Evolutionary conservation across 1,140 invertebrate genomes (phyloP).

Genomic region (Physella acuta): DNA sequence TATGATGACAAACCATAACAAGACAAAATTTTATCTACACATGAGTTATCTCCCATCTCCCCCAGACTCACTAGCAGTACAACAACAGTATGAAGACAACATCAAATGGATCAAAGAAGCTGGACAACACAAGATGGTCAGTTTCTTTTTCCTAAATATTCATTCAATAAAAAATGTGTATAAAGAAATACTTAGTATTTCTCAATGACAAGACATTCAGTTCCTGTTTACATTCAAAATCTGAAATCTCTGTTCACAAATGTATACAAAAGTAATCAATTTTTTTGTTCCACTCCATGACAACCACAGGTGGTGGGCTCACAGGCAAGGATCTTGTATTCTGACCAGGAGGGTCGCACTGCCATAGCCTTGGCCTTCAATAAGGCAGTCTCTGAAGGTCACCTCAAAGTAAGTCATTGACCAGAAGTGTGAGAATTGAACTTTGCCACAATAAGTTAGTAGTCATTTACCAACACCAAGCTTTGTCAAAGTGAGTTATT

Average conservation of each 20-base stretch:
- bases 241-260: no score
- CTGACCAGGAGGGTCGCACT: constrained; percentile 66
- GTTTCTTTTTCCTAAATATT: constrained; percentile 3
- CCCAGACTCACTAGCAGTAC: no score
- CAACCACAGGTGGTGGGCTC: constrained; percentile 65
- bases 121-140: constrained; percentile 65
- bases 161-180: no score
- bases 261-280: no score
- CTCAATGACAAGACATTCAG: no score
- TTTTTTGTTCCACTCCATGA: no score
- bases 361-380: constrained; percentile 69
- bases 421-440: no score
- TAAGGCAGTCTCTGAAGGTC: constrained; percentile 62
- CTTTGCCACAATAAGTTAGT: no score
- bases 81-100: constrained; percentile 69
- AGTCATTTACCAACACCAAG: not conserved
- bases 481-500: no score
- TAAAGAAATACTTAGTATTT: no score
- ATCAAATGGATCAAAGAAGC: constrained; percentile 69
- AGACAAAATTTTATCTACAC: not conserved
- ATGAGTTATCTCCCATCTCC: no score
- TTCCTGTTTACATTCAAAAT: no score
- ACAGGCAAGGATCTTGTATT: constrained; percentile 70
- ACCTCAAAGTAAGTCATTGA: not conserved
- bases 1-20: not conserved